Percentiles rank a stretch among this genome's conserved stretches.
Conservation (phyloP, 1,140 invertebrate species). For the Telenomus remus region DNA sequence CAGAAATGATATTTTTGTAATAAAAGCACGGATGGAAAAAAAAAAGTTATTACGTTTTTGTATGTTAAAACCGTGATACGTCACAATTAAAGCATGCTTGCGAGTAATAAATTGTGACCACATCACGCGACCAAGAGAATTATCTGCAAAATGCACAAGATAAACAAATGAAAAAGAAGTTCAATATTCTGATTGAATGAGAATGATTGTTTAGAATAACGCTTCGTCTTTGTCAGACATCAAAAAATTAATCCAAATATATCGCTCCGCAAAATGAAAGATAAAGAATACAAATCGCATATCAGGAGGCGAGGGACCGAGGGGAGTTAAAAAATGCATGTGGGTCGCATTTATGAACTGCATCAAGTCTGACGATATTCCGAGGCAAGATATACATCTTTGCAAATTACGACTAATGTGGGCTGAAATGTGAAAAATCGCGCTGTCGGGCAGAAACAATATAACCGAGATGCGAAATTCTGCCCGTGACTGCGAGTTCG, state of each 20-base stretch:
- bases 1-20: conserved; percentile 27
- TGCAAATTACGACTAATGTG: conserved; percentile 41
- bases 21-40: not conserved
- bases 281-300: conserved; percentile 21
- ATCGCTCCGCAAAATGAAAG: conserved; percentile 6
- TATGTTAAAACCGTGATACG: no score
- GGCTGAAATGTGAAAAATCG: conserved; percentile 33
- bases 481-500: conserved; percentile 18
- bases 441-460: conserved; percentile 22
- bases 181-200: not conserved
- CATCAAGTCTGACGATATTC: conserved; percentile 33
- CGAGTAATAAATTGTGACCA: no score
- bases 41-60: no score
- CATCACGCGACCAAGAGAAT: no score
- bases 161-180: not conserved
- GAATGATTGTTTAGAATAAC: not conserved
- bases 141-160: no score
- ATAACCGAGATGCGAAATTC: conserved; percentile 28
- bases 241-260: conserved; percentile 26
- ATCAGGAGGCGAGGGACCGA: not conserved
- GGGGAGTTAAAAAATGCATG: conserved; percentile 35
- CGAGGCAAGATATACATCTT: conserved; percentile 34
- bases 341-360: conserved; percentile 32
- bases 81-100: no score
- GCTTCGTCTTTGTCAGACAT: not conserved